Conservation (phyloP, 1,140 invertebrate species). For the Trinorchestia longiramus region DNA sequence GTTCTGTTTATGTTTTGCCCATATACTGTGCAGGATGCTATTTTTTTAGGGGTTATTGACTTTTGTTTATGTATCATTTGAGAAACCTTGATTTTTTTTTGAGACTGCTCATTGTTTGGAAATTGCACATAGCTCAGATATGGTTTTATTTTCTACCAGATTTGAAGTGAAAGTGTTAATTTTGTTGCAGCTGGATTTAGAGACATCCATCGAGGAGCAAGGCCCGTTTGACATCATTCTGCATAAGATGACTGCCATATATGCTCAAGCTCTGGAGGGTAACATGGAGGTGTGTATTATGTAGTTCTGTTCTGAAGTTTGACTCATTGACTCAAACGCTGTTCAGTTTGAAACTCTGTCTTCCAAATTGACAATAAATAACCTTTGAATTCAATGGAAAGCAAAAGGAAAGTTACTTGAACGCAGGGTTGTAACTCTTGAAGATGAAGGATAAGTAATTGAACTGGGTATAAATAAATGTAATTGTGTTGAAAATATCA, state of each 20-base stretch:
- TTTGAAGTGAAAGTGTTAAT: neutral
- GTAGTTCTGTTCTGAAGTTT: neutral
- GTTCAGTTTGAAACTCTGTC: no score
- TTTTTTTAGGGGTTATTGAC: neutral
- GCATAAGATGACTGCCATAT: conserved; percentile 52
- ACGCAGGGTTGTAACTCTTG: no score
- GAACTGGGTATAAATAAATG: no score
- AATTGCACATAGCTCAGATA: neutral
- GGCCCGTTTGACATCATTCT: conserved; percentile 53
- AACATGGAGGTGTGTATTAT: conserved; percentile 39
- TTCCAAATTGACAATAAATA: no score
- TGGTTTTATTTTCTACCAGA: neutral
- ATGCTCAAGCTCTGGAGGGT: conserved; percentile 24
- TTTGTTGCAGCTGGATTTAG: conserved; percentile 52
- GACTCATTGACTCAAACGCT: neutral
- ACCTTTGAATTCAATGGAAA: no score
- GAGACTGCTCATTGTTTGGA: neutral
- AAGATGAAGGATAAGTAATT: no score
- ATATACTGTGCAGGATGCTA: neutral
- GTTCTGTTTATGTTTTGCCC: neutral
- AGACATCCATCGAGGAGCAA: conserved; percentile 16
- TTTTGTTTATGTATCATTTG: neutral
- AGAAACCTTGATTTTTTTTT: neutral
- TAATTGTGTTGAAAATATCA: neutral
- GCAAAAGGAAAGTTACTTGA: neutral